Evolutionary conservation across 2,797 vertebrate species (phyloP).

Genomic region (Gallirallus australis): DNA sequence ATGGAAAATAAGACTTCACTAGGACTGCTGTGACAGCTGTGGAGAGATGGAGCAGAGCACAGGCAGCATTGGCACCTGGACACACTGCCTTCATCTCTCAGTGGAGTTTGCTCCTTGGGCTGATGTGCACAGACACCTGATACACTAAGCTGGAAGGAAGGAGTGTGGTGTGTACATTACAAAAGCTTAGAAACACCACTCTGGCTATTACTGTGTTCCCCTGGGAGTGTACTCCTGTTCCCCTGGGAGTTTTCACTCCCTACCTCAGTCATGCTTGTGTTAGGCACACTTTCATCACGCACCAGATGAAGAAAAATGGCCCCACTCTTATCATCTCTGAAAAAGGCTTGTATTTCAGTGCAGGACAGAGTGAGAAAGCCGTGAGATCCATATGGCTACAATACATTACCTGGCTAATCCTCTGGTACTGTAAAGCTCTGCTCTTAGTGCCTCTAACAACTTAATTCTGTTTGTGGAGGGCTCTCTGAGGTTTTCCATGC

Average conservation of each 20-base stretch:
- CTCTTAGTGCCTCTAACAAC: not conserved
- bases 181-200: not conserved
- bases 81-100: not conserved
- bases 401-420: not conserved
- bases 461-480: not conserved
- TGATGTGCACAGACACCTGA: not conserved
- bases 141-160: not conserved
- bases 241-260: not conserved
- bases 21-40: not conserved
- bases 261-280: not conserved
- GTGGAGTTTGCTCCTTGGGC: not conserved
- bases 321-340: not conserved
- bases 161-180: not conserved
- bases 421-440: not conserved
- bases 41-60: not conserved
- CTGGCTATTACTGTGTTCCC: accelerated
- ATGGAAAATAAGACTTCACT: not conserved
- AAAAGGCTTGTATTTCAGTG: not conserved
- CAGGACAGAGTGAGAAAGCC: not conserved
- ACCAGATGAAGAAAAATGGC: not conserved
- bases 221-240: not conserved
- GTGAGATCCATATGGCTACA: not conserved
- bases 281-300: not conserved
- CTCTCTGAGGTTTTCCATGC: not conserved
- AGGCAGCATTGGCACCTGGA: not conserved